These are phyloP conservation scores for Platyrinchus mystaceus DNA, from an alignment of 2,797 vertebrate genomes.

Conservation along the genomic window DNA sequence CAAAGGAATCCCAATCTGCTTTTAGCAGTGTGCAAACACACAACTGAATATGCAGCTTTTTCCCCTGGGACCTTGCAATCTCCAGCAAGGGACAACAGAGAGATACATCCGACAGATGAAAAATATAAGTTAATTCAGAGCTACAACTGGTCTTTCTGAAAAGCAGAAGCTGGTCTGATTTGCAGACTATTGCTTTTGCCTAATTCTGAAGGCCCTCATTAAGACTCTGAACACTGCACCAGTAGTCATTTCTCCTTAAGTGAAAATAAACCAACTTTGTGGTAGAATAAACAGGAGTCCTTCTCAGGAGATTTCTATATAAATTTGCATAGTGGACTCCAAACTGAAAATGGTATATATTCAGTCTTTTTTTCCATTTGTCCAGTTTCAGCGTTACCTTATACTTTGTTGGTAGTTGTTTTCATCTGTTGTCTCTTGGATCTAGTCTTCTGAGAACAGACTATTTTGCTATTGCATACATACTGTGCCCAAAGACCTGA, in stretches of 20 bases:
- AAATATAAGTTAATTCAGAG: not conserved
- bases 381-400: not conserved
- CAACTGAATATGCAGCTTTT: conserved; percentile 15
- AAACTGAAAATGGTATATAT: not conserved
- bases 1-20: conserved; percentile 48
- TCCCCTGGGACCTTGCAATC: conserved; percentile 36
- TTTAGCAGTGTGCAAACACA: conserved; percentile 41
- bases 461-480: not conserved
- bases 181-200: not conserved
- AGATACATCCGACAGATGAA: conserved; percentile 11
- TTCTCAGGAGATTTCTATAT: not conserved
- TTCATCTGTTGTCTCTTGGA: not conserved
- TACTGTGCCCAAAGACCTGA: not conserved
- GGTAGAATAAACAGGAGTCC: not conserved
- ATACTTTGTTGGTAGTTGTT: not conserved
- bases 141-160: not conserved
- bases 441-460: not conserved
- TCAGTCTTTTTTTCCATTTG: not conserved
- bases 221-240: not conserved
- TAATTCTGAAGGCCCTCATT: not conserved
- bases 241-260: not conserved
- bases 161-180: not conserved
- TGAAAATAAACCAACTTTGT: not conserved
- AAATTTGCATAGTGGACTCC: not conserved
- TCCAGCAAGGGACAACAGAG: conserved; percentile 5